Conservation (phyloP, 1,140 invertebrate genomes). For the Choristoneura fumiferana region DNA sequence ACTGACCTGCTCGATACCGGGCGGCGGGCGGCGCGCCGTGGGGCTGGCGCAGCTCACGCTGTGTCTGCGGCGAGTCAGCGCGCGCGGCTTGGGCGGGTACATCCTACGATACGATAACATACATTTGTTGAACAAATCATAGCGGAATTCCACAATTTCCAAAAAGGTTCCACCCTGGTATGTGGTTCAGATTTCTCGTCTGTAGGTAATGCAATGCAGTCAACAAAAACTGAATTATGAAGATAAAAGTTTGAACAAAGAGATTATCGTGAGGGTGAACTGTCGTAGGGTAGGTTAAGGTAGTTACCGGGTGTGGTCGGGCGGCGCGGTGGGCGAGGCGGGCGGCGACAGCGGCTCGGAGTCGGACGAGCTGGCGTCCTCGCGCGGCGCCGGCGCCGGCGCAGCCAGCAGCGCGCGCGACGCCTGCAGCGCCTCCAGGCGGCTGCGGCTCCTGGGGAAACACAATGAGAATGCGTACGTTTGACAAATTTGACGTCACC, state of each 20-base stretch:
- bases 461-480: neutral
- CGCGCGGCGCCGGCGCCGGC: conserved; percentile 18
- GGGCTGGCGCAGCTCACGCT: conserved; percentile 93
- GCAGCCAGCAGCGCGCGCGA: conserved; percentile 19
- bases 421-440: conserved; percentile 10
- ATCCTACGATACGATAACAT: conserved; percentile 53
- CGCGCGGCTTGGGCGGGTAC: conserved; percentile 87
- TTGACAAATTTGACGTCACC: too few species aligned
- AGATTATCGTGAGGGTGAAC: too few species aligned
- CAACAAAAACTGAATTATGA: too few species aligned
- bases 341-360: conserved; percentile 56
- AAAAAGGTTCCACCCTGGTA: too few species aligned
- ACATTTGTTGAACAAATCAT: too few species aligned
- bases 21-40: conserved; percentile 80
- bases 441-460: neutral
- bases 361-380: conserved; percentile 32
- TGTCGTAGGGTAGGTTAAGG: neutral
- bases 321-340: neutral
- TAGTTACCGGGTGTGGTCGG: neutral
- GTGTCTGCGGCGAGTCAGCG: conserved; percentile 86
- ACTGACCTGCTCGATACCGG: conserved; percentile 83
- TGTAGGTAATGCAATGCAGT: too few species aligned
- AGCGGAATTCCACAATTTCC: too few species aligned
- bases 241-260: too few species aligned
- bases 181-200: too few species aligned